Evolutionary conservation across 2,888 invertebrate genomes (phyloP).

Genomic region (Tridacna crocea): DNA sequence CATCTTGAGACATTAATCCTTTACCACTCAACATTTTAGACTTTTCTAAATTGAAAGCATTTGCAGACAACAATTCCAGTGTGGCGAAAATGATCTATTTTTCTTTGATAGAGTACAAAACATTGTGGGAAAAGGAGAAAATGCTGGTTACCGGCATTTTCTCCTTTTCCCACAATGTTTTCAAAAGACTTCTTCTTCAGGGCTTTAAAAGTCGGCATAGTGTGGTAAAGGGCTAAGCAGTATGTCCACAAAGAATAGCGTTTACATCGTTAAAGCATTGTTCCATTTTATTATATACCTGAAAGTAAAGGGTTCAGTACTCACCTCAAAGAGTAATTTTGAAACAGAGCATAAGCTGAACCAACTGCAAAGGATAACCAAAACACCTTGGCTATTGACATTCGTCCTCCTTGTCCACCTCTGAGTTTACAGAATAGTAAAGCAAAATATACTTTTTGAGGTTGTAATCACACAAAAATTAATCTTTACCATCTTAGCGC

Average conservation of each 20-base stretch:
- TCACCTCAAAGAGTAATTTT: constrained; percentile 15
- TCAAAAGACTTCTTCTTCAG: neutral
- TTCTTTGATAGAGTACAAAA: no score
- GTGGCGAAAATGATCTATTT: neutral
- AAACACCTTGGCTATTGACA: constrained; percentile 4
- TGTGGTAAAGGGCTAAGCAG: neutral
- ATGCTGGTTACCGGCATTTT: neutral
- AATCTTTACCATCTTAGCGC: no score
- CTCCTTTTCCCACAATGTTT: constrained; percentile 6
- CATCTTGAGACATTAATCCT: no score
- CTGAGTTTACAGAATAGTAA: no score
- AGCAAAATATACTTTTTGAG: no score
- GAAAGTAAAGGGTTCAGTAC: no score
- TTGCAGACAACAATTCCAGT: neutral
- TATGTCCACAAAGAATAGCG: no score
- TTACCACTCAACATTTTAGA: neutral
- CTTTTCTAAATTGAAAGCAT: neutral
- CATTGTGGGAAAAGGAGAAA: no score
- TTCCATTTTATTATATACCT: no score
- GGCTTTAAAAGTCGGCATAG: neutral
- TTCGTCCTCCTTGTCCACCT: no score
- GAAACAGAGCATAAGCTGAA: constrained; percentile 1
- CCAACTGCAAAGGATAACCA: neutral
- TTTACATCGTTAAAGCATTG: no score
- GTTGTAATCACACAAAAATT: no score